A percentile compares a stretch with the other conserved stretches of the same genome.
phyloP scores from a whole-genome alignment of 1,140 invertebrate genomes.

The Rhysida immarginata region DNA sequence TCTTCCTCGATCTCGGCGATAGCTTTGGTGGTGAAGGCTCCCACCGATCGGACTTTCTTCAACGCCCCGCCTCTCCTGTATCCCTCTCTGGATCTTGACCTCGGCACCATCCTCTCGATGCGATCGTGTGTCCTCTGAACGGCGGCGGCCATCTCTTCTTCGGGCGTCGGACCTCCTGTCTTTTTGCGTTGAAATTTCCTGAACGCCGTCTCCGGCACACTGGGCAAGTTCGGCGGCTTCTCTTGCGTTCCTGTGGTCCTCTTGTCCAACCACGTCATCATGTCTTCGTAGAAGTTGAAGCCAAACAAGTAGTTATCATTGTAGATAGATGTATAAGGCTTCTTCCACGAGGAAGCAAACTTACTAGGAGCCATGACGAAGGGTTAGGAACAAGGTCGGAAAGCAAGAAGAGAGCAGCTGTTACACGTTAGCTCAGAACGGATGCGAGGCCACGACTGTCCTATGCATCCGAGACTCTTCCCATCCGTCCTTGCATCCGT shows the following conservation, averaged over 20 bases:
- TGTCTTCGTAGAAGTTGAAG: conserved; percentile 64
- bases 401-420: too few species aligned
- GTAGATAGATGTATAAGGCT: conserved; percentile 50
- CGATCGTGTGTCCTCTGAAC: neutral
- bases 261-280: conserved; percentile 59
- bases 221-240: conserved; percentile 47
- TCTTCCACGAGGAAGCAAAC: neutral
- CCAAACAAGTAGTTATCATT: conserved; percentile 61
- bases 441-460: neutral
- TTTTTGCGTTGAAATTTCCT: neutral
- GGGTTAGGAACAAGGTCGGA: too few species aligned
- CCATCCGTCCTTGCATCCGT: too few species aligned
- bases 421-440: neutral
- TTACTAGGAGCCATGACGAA: conserved; percentile 2
- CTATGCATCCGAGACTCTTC: neutral
- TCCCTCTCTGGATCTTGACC: neutral
- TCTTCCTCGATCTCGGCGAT: conserved; percentile 14
- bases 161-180: neutral
- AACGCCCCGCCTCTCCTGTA: neutral
- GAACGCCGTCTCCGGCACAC: conserved; percentile 41
- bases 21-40: conserved; percentile 16
- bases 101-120: conserved; percentile 4
- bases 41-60: conserved; percentile 13
- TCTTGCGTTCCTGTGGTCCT: conserved; percentile 29
- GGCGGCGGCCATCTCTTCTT: neutral